Evolutionary conservation across 1,140 invertebrate genomes (phyloP).

Genomic region (Bombus soroeensis): DNA sequence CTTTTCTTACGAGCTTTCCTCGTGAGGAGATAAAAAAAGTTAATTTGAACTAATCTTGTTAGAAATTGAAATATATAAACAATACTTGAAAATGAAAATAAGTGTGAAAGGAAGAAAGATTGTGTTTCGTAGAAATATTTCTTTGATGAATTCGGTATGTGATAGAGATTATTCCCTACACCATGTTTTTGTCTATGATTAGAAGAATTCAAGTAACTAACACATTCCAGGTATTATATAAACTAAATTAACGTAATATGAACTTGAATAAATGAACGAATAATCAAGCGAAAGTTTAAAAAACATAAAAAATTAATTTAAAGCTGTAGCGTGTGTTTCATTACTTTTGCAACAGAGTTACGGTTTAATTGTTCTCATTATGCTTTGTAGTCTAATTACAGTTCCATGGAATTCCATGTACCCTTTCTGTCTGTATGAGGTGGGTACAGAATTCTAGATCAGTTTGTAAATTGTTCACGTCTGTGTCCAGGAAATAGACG

Average conservation of each 20-base stretch:
- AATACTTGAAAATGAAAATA: too few relatives aligned
- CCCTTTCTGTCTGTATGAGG: not conserved
- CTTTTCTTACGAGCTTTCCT: not conserved
- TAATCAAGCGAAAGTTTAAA: too few relatives aligned
- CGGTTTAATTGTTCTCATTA: conserved; percentile 32
- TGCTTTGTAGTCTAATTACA: conserved; percentile 19
- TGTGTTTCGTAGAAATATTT: not conserved
- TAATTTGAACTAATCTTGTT: not conserved
- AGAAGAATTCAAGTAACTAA: not conserved
- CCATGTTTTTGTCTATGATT: not conserved
- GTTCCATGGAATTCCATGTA: not conserved
- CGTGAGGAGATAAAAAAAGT: not conserved
- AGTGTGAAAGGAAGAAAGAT: too few relatives aligned
- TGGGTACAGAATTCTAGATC: not conserved
- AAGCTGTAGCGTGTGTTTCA: not conserved
- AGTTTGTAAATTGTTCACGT: not conserved
- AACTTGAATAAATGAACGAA: not conserved
- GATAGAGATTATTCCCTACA: too few relatives aligned
- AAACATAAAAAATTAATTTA: not conserved
- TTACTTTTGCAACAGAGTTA: not conserved
- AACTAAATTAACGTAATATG: not conserved
- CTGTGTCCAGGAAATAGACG: not conserved
- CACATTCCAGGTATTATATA: not conserved
- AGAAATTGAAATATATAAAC: not conserved
- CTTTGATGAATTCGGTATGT: not conserved